Conservation (phyloP, 1,140 invertebrate species). For the Idris sp. region DNA sequence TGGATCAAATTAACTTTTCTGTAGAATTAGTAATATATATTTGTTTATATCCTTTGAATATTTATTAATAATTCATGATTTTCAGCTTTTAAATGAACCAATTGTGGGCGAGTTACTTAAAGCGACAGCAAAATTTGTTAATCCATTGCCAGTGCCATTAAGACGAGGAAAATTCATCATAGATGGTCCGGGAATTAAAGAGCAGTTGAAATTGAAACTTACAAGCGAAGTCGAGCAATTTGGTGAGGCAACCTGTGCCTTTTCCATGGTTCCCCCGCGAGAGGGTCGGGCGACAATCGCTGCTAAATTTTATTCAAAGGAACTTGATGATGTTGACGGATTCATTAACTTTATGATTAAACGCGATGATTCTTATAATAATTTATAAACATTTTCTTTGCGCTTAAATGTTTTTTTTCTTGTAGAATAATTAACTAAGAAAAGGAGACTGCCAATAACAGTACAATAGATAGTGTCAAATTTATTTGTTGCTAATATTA, state of each 20-base stretch:
- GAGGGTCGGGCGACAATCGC: constrained; percentile 85
- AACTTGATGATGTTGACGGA: constrained; percentile 89
- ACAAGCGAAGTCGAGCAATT: constrained; percentile 81
- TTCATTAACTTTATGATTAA: constrained; percentile 82
- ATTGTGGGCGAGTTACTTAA: constrained; percentile 82
- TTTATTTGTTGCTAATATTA: too few species aligned
- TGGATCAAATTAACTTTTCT: too few species aligned
- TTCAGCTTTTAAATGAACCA: constrained; percentile 80
- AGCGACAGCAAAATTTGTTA: constrained; percentile 84
- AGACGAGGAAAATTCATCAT: constrained; percentile 86
- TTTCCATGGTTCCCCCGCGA: constrained; percentile 84
- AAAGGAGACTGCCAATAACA: too few species aligned
- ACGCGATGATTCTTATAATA: constrained; percentile 51
- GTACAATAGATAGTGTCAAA: too few species aligned
- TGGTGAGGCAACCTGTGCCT: constrained; percentile 82
- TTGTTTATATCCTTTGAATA: too few species aligned
- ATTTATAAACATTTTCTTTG: too few species aligned
- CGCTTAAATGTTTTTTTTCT: too few species aligned
- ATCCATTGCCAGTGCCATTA: constrained; percentile 86
- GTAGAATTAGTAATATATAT: too few species aligned
- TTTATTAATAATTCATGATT: too few species aligned
- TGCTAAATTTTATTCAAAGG: constrained; percentile 87
- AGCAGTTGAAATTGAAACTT: constrained; percentile 83
- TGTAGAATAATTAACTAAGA: too few species aligned
- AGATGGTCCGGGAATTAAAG: constrained; percentile 86